phyloP scores from a whole-genome alignment of 2,113 vertebrate genomes.

The Pelusios castaneus region DNA sequence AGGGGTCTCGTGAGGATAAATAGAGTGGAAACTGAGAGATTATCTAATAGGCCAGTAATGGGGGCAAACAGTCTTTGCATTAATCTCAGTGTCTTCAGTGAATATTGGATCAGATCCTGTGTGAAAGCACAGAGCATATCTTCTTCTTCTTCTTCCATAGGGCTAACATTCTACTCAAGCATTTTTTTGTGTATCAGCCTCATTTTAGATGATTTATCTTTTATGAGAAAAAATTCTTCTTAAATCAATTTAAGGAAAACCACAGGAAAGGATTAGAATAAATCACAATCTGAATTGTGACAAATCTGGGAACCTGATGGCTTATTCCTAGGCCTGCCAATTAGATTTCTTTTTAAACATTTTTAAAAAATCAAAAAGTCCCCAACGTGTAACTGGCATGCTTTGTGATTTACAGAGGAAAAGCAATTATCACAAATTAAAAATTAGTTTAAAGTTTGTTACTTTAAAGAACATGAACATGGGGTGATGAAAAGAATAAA shows the following conservation, averaged over 20 bases:
- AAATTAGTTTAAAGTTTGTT: conserved; percentile 46
- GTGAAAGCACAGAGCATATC: not conserved
- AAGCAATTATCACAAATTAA: conserved; percentile 59
- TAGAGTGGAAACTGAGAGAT: not conserved
- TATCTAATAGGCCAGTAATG: not conserved
- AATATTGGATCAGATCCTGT: accelerated
- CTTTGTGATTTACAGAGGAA: conserved; percentile 54
- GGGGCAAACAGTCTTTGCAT: accelerated
- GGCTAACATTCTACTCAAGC: accelerated
- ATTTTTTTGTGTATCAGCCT: not conserved
- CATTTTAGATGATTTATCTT: not conserved
- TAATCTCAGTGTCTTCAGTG: accelerated
- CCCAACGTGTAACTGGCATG: conserved; percentile 51
- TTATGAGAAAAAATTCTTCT: not conserved
- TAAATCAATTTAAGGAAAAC: not conserved
- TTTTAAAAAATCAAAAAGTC: conserved; percentile 38
- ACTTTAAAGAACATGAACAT: conserved; percentile 36
- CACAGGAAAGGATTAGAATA: not conserved
- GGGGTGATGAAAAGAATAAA: conserved; percentile 58
- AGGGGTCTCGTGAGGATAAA: not conserved
- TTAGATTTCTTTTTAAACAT: conserved; percentile 32
- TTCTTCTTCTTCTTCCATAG: not conserved
- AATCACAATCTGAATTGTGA: not conserved
- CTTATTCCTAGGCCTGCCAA: conserved; percentile 54
- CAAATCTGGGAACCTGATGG: conserved; percentile 1